Conservation (phyloP, 2,888 invertebrate species). For the Cephus rjabovi region DNA sequence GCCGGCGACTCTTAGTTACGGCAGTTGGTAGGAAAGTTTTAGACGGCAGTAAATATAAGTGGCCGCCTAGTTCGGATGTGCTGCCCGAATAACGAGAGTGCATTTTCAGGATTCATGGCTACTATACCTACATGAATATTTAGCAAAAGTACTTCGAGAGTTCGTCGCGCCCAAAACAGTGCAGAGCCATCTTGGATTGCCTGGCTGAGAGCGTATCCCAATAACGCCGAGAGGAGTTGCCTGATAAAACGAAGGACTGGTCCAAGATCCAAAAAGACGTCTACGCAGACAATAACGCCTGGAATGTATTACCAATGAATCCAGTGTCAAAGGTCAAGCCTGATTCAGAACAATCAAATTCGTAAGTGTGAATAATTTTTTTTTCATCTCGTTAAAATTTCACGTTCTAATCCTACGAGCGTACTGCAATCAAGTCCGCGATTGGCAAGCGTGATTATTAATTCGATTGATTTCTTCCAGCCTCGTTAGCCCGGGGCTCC, state of each 20-base stretch:
- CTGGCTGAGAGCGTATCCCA: neutral
- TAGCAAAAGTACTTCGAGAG: neutral
- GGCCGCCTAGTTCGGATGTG: neutral
- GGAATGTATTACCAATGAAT: neutral
- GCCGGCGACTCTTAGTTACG: neutral
- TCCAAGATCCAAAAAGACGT: too few relatives aligned
- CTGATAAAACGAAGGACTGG: too few relatives aligned
- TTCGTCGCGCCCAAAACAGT: neutral
- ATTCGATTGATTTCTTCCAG: neutral
- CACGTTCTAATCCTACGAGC: neutral
- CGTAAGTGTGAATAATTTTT: neutral
- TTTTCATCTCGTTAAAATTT: neutral
- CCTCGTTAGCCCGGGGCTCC: neutral
- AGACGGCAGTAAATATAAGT: neutral
- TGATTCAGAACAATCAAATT: too few relatives aligned
- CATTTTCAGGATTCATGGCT: neutral
- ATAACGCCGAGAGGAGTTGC: too few relatives aligned
- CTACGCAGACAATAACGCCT: neutral
- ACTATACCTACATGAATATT: neutral
- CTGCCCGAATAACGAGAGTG: neutral
- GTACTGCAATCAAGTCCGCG: neutral
- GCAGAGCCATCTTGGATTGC: neutral
- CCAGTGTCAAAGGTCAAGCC: neutral
- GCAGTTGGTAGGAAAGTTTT: neutral
- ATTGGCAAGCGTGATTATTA: neutral